A percentile compares a stretch with the other conserved stretches of the same genome.
Evolutionary conservation across 2,888 invertebrate genomes (phyloP).

Genomic region (Chalcosyrphus nemorum): DNA sequence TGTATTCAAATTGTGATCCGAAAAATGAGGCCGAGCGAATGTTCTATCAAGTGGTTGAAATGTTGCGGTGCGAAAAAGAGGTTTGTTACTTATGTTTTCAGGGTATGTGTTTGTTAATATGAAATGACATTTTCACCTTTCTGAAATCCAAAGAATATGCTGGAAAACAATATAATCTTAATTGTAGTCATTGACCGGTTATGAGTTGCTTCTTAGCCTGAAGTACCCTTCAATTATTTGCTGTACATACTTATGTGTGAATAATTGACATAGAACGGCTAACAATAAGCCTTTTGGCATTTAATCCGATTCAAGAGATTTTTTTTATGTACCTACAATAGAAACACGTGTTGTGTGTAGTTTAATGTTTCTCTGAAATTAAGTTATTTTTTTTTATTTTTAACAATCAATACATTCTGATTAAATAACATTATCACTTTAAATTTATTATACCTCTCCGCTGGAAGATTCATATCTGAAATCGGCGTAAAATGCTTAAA

Average conservation of each 20-base stretch:
- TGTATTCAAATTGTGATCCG: conserved; percentile 80
- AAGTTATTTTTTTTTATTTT: too few species aligned
- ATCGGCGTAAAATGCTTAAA: too few species aligned
- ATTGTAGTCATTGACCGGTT: conserved; percentile 21
- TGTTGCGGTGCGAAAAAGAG: conserved; percentile 82
- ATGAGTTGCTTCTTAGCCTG: background rate
- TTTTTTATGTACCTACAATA: background rate
- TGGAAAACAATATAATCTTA: background rate
- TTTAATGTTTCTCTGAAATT: too few species aligned
- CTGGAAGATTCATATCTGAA: too few species aligned
- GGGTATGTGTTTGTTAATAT: background rate
- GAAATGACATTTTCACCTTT: background rate
- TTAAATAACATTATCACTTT: too few species aligned
- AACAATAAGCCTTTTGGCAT: background rate
- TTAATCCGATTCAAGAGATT: background rate
- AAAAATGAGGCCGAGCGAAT: conserved; percentile 82
- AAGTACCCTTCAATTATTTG: conserved; percentile 12
- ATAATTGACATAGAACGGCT: background rate
- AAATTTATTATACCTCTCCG: too few species aligned
- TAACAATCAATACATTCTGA: too few species aligned
- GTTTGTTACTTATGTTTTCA: conserved; percentile 76
- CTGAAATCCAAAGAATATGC: background rate
- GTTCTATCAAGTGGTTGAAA: conserved; percentile 82
- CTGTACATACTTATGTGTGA: background rate
- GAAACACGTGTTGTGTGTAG: background rate